These are phyloP conservation scores for Pangasius krempfi DNA, from an alignment of 2,797 vertebrate species.

Conservation along the genomic window DNA sequence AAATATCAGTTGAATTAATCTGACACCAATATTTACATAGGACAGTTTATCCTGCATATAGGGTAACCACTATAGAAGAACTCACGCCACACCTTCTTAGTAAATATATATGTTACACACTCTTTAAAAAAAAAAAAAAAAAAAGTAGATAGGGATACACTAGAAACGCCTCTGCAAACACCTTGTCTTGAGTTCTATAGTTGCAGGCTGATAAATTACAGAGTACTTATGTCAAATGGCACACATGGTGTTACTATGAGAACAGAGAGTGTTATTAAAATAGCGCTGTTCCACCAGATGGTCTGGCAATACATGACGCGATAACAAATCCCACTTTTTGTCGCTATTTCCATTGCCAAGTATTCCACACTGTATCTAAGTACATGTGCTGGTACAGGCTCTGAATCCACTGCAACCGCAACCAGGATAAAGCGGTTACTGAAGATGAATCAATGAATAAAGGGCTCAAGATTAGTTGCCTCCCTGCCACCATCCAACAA, in stretches of 20 bases:
- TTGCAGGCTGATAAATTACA: constrained; percentile 18
- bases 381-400: not conserved
- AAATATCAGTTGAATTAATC: not conserved
- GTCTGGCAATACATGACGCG: not conserved
- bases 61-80: not conserved
- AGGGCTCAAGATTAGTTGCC: not conserved
- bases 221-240: constrained; percentile 7
- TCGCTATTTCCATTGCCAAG: not conserved
- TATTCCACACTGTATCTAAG: not conserved
- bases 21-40: not conserved
- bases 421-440: not conserved
- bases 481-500: not conserved
- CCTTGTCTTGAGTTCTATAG: not conserved
- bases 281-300: not conserved
- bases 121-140: not conserved
- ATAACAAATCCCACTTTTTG: constrained; percentile 7
- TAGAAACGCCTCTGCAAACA: not conserved
- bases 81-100: not conserved
- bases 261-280: constrained; percentile 8
- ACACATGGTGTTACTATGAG: constrained; percentile 22
- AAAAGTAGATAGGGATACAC: not conserved
- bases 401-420: not conserved
- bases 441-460: not conserved
- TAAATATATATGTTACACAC: not conserved
- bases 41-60: not conserved